Conservation (phyloP, 2,888 invertebrate species). For the Nemapogon koenigi region DNA sequence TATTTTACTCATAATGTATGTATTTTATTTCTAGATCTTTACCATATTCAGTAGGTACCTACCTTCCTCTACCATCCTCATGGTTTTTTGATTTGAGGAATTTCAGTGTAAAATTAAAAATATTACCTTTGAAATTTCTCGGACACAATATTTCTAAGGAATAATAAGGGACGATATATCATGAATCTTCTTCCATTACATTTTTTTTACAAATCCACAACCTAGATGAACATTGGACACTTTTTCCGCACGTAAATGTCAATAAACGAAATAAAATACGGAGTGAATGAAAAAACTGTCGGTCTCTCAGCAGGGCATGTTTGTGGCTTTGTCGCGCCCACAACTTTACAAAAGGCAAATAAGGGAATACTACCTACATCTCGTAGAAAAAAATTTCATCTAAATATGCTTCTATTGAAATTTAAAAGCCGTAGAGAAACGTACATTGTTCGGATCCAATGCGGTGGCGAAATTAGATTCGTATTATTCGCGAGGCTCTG, state of each 20-base stretch:
- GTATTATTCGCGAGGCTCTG: slow-evolving; percentile 35
- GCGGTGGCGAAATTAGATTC: slow-evolving; percentile 60
- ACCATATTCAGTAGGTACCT: too few relatives aligned
- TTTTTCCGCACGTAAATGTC: slow-evolving; percentile 39
- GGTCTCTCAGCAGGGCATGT: slow-evolving; percentile 56
- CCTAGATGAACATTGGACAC: slow-evolving; percentile 22
- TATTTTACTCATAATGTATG: too few relatives aligned
- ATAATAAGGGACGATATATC: slow-evolving; percentile 52
- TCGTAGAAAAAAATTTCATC: slow-evolving; percentile 49
- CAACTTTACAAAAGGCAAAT: slow-evolving; percentile 60
- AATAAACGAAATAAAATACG: slow-evolving; percentile 59
- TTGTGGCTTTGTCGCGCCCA: slow-evolving; percentile 64
- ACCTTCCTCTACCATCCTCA: too few relatives aligned
- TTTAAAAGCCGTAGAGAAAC: slow-evolving; percentile 61
- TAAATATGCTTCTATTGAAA: slow-evolving; percentile 59
- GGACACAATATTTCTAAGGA: slow-evolving; percentile 30
- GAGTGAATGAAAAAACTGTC: slow-evolving; percentile 41
- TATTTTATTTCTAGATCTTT: too few relatives aligned
- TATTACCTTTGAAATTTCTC: background rate
- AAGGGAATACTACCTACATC: slow-evolving; percentile 50
- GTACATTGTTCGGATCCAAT: slow-evolving; percentile 45
- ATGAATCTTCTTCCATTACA: slow-evolving; percentile 46
- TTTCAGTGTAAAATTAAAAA: background rate
- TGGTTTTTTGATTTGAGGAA: slow-evolving; percentile 1
- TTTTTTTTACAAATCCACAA: slow-evolving; percentile 28